A percentile compares a stretch with the other conserved stretches of the same genome.
Conservation (phyloP, 1,140 invertebrate species). For the Reticulitermes speratus region DNA sequence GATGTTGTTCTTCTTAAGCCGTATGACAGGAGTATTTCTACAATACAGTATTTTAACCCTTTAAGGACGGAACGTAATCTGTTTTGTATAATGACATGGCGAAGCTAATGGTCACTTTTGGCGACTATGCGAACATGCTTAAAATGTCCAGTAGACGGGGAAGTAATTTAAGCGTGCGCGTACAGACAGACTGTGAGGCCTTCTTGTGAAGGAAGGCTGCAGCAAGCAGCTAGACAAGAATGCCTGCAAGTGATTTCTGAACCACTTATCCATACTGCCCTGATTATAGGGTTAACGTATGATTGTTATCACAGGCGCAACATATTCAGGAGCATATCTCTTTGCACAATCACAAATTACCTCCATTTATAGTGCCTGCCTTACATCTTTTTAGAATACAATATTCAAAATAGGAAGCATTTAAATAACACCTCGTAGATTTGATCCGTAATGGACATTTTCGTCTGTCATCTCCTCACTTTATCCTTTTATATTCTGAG, state of each 20-base stretch:
- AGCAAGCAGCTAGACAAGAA: background rate
- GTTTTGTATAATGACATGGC: no score
- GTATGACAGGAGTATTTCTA: no score
- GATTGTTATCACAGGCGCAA: background rate
- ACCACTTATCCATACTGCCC: background rate
- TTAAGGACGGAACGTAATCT: no score
- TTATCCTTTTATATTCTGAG: no score
- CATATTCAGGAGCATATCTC: background rate
- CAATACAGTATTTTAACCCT: no score
- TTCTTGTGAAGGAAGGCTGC: background rate
- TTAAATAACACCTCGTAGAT: background rate
- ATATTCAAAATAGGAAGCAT: background rate
- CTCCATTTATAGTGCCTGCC: background rate
- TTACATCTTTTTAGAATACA: background rate
- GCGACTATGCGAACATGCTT: no score
- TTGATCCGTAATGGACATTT: background rate
- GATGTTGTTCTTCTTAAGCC: no score
- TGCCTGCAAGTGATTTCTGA: background rate
- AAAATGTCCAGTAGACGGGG: no score
- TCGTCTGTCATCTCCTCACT: no score
- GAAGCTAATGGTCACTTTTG: no score
- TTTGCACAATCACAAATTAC: background rate
- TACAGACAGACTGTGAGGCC: no score
- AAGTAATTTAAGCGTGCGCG: no score
- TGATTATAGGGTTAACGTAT: background rate